Evolutionary conservation across 2,113 vertebrate species (phyloP).

Genomic region (Bos indicus): DNA sequence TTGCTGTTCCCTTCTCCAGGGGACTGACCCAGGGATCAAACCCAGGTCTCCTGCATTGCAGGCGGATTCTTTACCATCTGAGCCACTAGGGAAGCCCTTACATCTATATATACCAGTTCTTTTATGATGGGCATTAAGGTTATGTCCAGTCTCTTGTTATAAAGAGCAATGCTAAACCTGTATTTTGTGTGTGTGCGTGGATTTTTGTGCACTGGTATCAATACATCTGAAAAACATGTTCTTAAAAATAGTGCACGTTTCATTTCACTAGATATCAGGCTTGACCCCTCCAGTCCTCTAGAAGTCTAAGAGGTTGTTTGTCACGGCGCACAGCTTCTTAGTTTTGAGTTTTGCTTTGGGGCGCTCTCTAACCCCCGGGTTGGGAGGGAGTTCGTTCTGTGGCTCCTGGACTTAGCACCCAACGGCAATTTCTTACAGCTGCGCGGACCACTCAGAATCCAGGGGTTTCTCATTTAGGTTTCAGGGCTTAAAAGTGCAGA

Average conservation of each 20-base stretch:
- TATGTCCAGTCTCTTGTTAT: neutral
- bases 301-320: neutral
- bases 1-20: neutral
- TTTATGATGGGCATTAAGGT: neutral
- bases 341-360: too few species aligned
- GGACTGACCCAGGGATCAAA: neutral
- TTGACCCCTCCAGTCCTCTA: neutral
- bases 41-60: neutral
- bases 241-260: neutral
- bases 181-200: neutral
- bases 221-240: neutral
- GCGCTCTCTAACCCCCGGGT: accelerated
- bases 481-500: neutral
- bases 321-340: neutral
- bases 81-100: neutral
- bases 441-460: neutral
- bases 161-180: neutral
- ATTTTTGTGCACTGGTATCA: neutral
- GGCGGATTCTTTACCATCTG: accelerated
- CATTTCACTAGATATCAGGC: neutral
- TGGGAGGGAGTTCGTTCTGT: neutral
- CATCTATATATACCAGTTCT: neutral
- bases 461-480: neutral
- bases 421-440: neutral
- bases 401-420: neutral